Base-by-base conservation (phyloP, 2,888 invertebrate genomes). In the Nudaria mundana region DNA sequence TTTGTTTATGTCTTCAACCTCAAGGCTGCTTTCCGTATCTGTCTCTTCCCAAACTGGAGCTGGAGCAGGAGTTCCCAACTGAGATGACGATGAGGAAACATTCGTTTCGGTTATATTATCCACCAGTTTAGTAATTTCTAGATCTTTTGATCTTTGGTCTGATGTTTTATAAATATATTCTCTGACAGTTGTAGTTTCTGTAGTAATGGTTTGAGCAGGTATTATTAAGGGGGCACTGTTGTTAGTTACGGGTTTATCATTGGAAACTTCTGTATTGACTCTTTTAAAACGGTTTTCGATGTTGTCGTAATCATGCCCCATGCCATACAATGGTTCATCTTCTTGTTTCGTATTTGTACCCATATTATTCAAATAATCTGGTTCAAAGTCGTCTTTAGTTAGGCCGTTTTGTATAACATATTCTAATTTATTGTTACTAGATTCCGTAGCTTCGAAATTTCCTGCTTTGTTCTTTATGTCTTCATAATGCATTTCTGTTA, bases 21-120 rank as follows among this genome's bases (percentile, higher is more conserved):
- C 47, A 11, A 66, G 48, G 37, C 64, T 50, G 40, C 54, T 67
- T 30, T 66, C 66, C 10, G 37, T 29, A 37, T 79, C 80, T 14
- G 61, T 41, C 30, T 77, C 74, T 57, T 86, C 86, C 85, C 83
- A 86, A 37, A 85, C 85, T 13, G 86, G 84, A 3, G 85, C 85
- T 39, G 86, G 84, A 37, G 69, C 62, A 24, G 54, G 35, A 10
- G 43, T 52, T 23, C 28, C 41, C 6, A 25, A 11, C 8, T 32
- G 12, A 10, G 24, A 37, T 40, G 40, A 10, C n/a, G 37, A 30
- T 1, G 29, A 30, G 14, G 44, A 33, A 28, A 35, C 40, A 13
- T 23, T 42, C 12, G 26, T 8, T 25, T 37, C 42, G 1, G 34
- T 26, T 45, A 51, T 37, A 26, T 44, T 51, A 30, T 28, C 18